Base-by-base conservation (phyloP, 2,113 vertebrate genomes). In the Salvator merianae region DNA sequence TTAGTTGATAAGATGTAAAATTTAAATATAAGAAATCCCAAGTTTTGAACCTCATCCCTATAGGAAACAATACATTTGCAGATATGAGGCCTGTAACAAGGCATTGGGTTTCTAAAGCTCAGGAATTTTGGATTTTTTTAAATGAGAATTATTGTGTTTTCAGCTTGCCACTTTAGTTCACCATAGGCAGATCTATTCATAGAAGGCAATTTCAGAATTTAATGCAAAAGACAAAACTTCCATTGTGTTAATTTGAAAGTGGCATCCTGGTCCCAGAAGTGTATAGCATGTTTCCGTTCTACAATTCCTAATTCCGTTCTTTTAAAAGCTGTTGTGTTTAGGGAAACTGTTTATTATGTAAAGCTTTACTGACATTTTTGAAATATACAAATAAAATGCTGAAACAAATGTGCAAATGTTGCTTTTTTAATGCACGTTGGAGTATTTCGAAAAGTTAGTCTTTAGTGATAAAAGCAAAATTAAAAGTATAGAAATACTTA, bases 351-450 rank as follows among this genome's bases (percentile, higher is more conserved):
- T n/a, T n/a, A n/a, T n/a, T 20, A 32, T 88, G 84, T 65, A 47
- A 86, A 84, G 6, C 75, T 79, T 91, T 47, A 80, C 81, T 93
- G 82, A 79, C 0, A 1, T 89, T 88, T 88, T 87, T 55, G 36
- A 86, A 86, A n/a, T 38, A 24, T 78, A 88, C 85, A 88, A 89
- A 80, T 88, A 86, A 81, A 88, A 65, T 77, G 87, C 12, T 85
- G 88, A 65, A 86, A 32, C 28, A 50, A 72, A 65, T 47, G 72
- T 79, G 87, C 88, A 85, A 84, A 76, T 6, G 22, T 81, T 43
- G 8, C 28, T 53, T 9, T 68, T 81, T 76, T 81, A 59, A 50
- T 20, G 24, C 69, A 30, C 83, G 69, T 50, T 28, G 88, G 89
- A 83, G 87, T 76, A n/a, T n/a, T n/a, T n/a, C n/a, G 88, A 85